Conservation (phyloP, 1,140 invertebrate species). For the Aphelenchoides besseyi region DNA sequence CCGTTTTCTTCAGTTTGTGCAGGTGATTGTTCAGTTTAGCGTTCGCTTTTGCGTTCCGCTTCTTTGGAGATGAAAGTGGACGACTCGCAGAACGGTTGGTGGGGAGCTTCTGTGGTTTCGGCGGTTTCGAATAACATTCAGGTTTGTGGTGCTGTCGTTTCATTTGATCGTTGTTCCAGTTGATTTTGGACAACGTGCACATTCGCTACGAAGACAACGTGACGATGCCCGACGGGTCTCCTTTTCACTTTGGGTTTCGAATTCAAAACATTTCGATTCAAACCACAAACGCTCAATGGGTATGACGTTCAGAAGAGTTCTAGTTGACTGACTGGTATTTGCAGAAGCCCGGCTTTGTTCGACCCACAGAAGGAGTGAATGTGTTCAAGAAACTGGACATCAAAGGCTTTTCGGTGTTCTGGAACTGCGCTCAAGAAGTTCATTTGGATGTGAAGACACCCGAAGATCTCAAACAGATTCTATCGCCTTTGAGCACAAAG, state of each 20-base stretch:
- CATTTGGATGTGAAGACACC: conserved; percentile 68
- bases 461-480: conserved; percentile 49
- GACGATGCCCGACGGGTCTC: conserved; percentile 60
- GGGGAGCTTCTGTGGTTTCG: conserved; percentile 82
- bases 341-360: conserved; percentile 66
- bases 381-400: conserved; percentile 82
- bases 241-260: conserved; percentile 68
- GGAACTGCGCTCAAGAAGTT: conserved; percentile 75
- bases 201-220: conserved; percentile 68
- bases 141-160: conserved; percentile 63
- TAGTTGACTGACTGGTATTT: conserved; percentile 33
- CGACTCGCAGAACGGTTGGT: conserved; percentile 74
- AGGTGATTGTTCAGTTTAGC: conserved; percentile 29
- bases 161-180: conserved; percentile 59
- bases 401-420: conserved; percentile 81
- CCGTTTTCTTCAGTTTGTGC: conserved; percentile 5
- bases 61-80: conserved; percentile 42
- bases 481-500: conserved; percentile 31
- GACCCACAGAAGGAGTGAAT: conserved; percentile 63
- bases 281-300: conserved; percentile 67
- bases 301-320: conserved; percentile 46
- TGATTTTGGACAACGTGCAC: conserved; percentile 68
- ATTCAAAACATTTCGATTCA: conserved; percentile 67
- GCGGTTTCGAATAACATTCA: conserved; percentile 93
- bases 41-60: conserved; percentile 64